Conservation (phyloP, 1,140 invertebrate species). For the Goniozus legneri region DNA sequence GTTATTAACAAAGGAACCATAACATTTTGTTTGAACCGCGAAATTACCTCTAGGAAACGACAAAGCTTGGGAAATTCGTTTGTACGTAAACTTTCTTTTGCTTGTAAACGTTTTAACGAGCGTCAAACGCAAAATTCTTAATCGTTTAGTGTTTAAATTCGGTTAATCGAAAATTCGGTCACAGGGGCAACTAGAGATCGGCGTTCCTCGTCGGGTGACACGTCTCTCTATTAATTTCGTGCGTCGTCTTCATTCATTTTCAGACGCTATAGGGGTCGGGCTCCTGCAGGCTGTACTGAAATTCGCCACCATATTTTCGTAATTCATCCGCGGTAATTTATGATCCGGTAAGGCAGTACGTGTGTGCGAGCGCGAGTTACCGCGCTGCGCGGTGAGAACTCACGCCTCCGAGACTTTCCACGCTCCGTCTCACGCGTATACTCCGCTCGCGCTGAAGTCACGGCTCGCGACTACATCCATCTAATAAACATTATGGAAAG, state of each 20-base stretch:
- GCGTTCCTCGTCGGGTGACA: background rate
- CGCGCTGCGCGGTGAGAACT: conserved; percentile 9
- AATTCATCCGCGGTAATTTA: conserved; percentile 29
- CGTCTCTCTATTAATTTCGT: conserved; percentile 15
- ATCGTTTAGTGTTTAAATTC: too few species aligned
- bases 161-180: too few species aligned
- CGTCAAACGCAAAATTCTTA: too few species aligned
- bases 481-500: conserved; percentile 30
- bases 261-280: background rate
- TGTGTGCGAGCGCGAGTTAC: background rate
- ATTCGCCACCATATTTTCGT: conserved; percentile 30
- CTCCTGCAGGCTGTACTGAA: conserved; percentile 18
- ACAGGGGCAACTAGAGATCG: too few species aligned
- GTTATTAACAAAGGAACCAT: too few species aligned
- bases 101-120: too few species aligned
- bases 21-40: too few species aligned
- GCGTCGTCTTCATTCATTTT: conserved; percentile 11
- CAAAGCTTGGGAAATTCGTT: too few species aligned
- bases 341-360: background rate
- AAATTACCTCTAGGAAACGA: too few species aligned
- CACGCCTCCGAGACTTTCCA: background rate
- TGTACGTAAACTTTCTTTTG: too few species aligned
- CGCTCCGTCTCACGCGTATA: background rate
- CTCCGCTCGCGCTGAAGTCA: background rate
- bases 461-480: conserved; percentile 20